phyloP scores from a whole-genome alignment of 1,140 invertebrate species.

The Hycleus phaleratus region DNA sequence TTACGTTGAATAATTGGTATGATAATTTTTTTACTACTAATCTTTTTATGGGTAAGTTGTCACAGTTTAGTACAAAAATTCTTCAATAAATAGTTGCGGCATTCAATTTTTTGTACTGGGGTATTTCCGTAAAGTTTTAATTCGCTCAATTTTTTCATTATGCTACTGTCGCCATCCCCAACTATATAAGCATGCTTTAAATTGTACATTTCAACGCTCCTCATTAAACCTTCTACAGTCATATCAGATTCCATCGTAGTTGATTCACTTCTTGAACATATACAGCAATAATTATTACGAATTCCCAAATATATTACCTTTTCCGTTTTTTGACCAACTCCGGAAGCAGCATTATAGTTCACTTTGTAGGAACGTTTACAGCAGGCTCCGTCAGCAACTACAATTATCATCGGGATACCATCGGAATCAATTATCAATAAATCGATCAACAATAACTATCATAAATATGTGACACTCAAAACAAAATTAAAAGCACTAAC shows the following conservation, averaged over 20 bases:
- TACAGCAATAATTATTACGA: constrained; percentile 29
- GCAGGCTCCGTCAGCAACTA: neutral
- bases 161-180: constrained; percentile 28
- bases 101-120: constrained; percentile 30
- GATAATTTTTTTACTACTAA: neutral
- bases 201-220: constrained; percentile 30
- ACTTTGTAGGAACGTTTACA: neutral
- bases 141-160: constrained; percentile 4
- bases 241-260: constrained; percentile 35
- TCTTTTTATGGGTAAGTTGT: constrained; percentile 4
- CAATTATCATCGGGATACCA: too few species aligned
- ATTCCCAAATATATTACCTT: constrained; percentile 38
- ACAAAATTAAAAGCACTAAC: too few species aligned
- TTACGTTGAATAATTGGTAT: constrained; percentile 8
- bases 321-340: neutral
- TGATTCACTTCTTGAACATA: constrained; percentile 23
- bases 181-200: constrained; percentile 27
- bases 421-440: too few species aligned
- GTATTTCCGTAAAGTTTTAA: neutral
- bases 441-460: too few species aligned
- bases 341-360: neutral
- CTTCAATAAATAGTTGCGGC: constrained; percentile 33
- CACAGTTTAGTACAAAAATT: constrained; percentile 29
- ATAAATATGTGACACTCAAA: too few species aligned
- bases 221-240: constrained; percentile 32